Percentiles rank a stretch among this genome's conserved stretches.
phyloP scores from a whole-genome alignment of 2,888 invertebrate species.

The Acanthococcus lagerstroemiae region DNA sequence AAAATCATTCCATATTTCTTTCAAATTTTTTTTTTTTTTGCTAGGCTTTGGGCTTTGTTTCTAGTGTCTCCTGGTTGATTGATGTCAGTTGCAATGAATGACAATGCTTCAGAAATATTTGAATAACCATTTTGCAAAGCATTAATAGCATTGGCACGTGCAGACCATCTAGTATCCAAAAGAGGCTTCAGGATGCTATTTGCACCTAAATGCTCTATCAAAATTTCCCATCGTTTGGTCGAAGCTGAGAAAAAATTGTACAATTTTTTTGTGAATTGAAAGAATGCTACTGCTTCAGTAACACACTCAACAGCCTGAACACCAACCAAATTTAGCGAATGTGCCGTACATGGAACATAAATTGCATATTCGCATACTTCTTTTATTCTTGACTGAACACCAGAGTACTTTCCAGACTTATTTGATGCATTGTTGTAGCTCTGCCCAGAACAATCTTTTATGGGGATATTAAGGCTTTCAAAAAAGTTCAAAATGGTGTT shows the following conservation, averaged over 20 bases:
- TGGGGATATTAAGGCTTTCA: neutral
- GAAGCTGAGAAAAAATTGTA: neutral
- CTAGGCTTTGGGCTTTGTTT: no score
- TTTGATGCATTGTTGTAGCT: neutral
- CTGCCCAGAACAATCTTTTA: neutral
- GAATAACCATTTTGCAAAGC: no score
- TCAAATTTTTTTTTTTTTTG: no score
- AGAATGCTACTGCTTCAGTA: neutral
- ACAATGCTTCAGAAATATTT: no score
- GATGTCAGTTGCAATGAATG: no score
- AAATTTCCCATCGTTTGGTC: neutral
- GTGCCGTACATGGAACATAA: neutral
- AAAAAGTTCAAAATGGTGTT: neutral
- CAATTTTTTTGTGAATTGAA: neutral
- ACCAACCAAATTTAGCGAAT: neutral
- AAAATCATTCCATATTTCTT: no score
- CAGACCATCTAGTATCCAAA: no score
- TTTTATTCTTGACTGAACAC: neutral
- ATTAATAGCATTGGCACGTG: no score
- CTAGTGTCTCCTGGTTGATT: no score
- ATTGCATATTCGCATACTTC: neutral
- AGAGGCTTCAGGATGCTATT: no score
- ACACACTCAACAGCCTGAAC: neutral
- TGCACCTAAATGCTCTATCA: neutral
- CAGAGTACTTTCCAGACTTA: neutral